These are phyloP conservation scores for Zaprionus lachaisei DNA, from an alignment of 1,140 invertebrate species.

Conservation along the genomic window DNA sequence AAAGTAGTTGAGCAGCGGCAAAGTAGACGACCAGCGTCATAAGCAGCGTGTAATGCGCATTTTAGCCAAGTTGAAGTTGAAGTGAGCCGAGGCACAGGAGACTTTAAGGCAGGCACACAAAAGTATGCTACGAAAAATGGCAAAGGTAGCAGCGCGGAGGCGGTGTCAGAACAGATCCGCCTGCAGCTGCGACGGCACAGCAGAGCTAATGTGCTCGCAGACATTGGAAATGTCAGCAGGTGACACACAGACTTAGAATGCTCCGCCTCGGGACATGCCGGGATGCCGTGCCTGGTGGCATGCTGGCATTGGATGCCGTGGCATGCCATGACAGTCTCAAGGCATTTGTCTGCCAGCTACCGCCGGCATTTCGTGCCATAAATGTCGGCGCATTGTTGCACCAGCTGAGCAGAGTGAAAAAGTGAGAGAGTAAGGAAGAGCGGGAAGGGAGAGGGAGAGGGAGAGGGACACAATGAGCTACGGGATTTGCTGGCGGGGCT, in stretches of 20 bases:
- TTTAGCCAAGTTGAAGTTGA: slow-evolving; percentile 1
- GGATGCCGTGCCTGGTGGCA: slow-evolving; percentile 35
- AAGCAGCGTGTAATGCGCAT: background rate
- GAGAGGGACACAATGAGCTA: slow-evolving; percentile 43
- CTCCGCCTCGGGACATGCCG: slow-evolving; percentile 21
- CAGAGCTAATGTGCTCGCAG: slow-evolving; percentile 65
- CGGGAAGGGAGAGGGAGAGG: background rate
- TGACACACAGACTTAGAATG: slow-evolving; percentile 62
- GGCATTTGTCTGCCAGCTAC: slow-evolving; percentile 70
- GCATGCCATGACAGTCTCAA: slow-evolving; percentile 44
- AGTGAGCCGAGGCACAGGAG: background rate
- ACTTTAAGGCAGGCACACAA: slow-evolving; percentile 17
- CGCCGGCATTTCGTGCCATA: slow-evolving; percentile 69
- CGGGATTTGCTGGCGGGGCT: slow-evolving; percentile 16
- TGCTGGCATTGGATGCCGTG: slow-evolving; percentile 44
- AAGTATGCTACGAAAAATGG: slow-evolving; percentile 66
- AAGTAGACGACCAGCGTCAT: background rate
- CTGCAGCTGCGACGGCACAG: background rate
- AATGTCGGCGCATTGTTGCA: slow-evolving; percentile 77
- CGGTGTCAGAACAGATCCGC: background rate
- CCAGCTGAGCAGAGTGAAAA: slow-evolving; percentile 29
- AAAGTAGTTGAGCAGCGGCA: background rate
- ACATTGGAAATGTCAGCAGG: slow-evolving; percentile 68
- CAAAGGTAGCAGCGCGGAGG: slow-evolving; percentile 3
- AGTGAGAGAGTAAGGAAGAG: background rate